Evolutionary conservation across 2,797 vertebrate genomes (phyloP).

Genomic region (Bradypodion pumilum): DNA sequence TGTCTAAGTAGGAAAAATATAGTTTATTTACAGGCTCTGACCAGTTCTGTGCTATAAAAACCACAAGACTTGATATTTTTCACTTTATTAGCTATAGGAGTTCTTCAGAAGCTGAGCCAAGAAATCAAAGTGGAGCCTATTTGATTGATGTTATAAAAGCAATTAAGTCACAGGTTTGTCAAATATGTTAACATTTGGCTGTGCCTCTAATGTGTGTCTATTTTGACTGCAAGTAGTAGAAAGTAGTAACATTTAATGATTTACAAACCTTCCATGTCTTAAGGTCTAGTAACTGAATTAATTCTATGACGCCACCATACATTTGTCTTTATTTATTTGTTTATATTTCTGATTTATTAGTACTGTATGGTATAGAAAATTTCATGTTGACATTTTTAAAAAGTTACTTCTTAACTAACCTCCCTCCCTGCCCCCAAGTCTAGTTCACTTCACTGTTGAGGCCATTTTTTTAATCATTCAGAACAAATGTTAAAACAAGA

Average conservation of each 20-base stretch:
- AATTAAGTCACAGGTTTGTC: constrained; percentile 77
- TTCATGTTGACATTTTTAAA: neutral
- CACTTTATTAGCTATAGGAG: constrained; percentile 70
- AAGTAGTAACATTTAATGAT: constrained; percentile 72
- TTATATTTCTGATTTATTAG: neutral
- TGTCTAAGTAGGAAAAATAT: constrained; percentile 40
- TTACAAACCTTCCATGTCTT: constrained; percentile 74
- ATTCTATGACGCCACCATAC: constrained; percentile 48
- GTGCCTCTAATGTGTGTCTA: constrained; percentile 68
- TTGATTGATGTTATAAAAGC: constrained; percentile 82
- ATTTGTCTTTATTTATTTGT: neutral
- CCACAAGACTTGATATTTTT: constrained; percentile 67
- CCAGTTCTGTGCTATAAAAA: constrained; percentile 53
- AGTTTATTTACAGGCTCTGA: constrained; percentile 60
- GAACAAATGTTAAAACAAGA: neutral
- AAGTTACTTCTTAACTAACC: neutral
- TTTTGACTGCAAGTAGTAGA: constrained; percentile 73
- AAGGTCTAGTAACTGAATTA: constrained; percentile 62
- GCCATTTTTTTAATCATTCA: neutral
- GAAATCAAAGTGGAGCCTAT: constrained; percentile 75
- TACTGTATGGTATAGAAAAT: neutral
- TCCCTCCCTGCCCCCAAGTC: neutral
- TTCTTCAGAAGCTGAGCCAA: constrained; percentile 74
- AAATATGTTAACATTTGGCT: constrained; percentile 73
- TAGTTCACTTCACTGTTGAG: neutral